Conservation (phyloP, 2,113 vertebrate genomes). For the Turnix velox region DNA sequence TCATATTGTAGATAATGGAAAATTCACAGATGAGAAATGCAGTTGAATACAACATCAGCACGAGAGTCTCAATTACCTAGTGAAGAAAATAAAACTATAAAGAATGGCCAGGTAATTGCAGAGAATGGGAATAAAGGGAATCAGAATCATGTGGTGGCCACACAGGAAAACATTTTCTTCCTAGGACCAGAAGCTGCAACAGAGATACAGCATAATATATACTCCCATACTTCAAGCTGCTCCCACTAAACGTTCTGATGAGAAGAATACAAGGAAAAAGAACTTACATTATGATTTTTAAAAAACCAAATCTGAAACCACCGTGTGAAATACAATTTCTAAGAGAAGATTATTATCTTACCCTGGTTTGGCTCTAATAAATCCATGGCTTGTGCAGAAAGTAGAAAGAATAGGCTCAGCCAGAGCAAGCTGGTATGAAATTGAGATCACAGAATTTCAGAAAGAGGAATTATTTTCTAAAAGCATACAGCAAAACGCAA, state of each 20-base stretch:
- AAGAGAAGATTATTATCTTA: not conserved
- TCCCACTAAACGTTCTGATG: not conserved
- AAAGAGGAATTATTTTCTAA: slow-evolving; percentile 17
- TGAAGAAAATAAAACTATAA: not conserved
- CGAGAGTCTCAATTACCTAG: not conserved
- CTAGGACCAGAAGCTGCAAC: not conserved
- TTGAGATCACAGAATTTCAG: slow-evolving; percentile 10
- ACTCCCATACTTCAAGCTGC: not conserved
- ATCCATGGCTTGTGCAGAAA: not conserved
- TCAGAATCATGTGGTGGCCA: not conserved
- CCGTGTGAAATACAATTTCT: not conserved
- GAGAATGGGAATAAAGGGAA: not conserved
- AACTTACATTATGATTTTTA: not conserved
- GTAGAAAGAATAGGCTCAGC: not conserved
- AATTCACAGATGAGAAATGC: slow-evolving; percentile 16
- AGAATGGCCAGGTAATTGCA: slow-evolving; percentile 10
- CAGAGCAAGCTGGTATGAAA: not conserved
- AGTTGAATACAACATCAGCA: not conserved
- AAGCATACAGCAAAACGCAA: not conserved
- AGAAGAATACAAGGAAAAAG: not conserved
- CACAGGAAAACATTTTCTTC: not conserved
- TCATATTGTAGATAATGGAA: not conserved
- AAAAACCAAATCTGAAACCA: not conserved
- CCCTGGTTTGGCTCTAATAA: not conserved
- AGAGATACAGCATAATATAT: not conserved